Conservation (phyloP, 2,888 invertebrate species). For the Petrophora chlorosata region DNA sequence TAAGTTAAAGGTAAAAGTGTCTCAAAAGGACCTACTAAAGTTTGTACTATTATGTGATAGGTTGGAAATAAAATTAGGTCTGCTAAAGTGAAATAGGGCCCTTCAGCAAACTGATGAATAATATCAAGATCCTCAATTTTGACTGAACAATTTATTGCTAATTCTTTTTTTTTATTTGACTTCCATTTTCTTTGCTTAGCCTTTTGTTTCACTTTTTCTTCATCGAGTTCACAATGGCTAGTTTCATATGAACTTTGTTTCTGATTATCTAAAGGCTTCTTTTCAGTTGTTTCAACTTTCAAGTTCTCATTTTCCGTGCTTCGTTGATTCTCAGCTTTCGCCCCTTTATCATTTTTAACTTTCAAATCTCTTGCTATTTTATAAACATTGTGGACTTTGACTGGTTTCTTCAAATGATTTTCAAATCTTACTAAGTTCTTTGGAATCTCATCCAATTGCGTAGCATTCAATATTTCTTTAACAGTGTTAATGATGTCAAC, state of each 20-base stretch:
- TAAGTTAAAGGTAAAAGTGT: constrained; percentile 84
- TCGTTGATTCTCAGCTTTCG: constrained; percentile 16
- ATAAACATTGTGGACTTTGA: constrained; percentile 92
- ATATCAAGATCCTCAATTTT: constrained; percentile 80
- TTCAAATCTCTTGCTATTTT: constrained; percentile 86
- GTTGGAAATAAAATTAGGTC: constrained; percentile 92
- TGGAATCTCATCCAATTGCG: constrained; percentile 79
- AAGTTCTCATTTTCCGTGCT: not conserved
- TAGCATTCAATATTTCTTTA: constrained; percentile 60
- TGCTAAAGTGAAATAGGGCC: constrained; percentile 91
- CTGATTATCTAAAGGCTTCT: constrained; percentile 14
- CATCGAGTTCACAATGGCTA: not conserved
- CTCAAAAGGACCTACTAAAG: constrained; percentile 61
- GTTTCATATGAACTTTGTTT: not conserved
- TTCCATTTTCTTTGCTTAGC: constrained; percentile 77
- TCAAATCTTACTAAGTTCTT: constrained; percentile 91
- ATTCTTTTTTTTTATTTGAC: constrained; percentile 67
- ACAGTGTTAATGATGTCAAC: constrained; percentile 88
- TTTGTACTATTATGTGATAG: constrained; percentile 84
- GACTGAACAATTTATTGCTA: constrained; percentile 66
- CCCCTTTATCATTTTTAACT: constrained; percentile 39
- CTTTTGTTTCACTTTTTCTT: constrained; percentile 45
- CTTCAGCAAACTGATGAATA: constrained; percentile 92
- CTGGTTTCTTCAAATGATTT: constrained; percentile 91
- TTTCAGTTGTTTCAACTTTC: constrained; percentile 33